Percentiles rank a stretch among this genome's conserved stretches.
These are phyloP conservation scores for Crocodylus rhombifer DNA, from an alignment of 2,797 vertebrate genomes.

Conservation along the genomic window DNA sequence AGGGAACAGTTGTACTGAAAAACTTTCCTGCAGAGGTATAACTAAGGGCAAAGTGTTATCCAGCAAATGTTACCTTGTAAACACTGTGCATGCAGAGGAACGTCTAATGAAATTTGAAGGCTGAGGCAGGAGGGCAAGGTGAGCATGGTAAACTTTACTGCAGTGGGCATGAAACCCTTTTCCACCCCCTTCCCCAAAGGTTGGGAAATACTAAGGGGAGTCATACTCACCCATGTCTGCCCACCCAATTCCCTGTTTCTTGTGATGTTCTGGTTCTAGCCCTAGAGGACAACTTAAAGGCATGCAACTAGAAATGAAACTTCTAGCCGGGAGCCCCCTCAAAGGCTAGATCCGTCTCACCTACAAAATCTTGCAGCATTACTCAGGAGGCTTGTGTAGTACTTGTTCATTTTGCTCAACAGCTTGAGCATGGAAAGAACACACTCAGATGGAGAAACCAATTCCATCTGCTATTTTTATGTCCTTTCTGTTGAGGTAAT, in stretches of 20 bases:
- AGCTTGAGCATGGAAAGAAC: background rate
- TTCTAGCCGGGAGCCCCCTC: background rate
- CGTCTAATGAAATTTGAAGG: too few relatives aligned
- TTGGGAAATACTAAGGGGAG: too few relatives aligned
- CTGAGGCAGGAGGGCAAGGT: too few relatives aligned
- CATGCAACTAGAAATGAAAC: background rate
- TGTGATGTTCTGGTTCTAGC: background rate
- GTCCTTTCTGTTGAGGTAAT: background rate
- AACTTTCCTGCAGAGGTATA: too few relatives aligned
- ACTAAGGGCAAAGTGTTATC: too few relatives aligned
- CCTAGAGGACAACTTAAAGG: background rate
- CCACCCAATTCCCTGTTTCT: background rate
- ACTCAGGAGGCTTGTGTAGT: background rate
- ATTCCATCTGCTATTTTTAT: background rate
- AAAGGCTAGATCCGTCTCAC: background rate
- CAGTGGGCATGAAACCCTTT: too few relatives aligned
- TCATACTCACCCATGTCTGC: too few relatives aligned
- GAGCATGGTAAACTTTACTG: too few relatives aligned
- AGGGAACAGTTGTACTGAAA: too few relatives aligned
- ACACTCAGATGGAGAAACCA: background rate
- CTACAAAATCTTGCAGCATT: background rate
- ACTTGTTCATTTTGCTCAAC: background rate
- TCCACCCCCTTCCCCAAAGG: too few relatives aligned
- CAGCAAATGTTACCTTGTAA: too few relatives aligned
- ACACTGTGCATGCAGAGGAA: too few relatives aligned